Evolutionary conservation across 2,888 invertebrate species (phyloP).

Genomic region (Chymomyza amoena): DNA sequence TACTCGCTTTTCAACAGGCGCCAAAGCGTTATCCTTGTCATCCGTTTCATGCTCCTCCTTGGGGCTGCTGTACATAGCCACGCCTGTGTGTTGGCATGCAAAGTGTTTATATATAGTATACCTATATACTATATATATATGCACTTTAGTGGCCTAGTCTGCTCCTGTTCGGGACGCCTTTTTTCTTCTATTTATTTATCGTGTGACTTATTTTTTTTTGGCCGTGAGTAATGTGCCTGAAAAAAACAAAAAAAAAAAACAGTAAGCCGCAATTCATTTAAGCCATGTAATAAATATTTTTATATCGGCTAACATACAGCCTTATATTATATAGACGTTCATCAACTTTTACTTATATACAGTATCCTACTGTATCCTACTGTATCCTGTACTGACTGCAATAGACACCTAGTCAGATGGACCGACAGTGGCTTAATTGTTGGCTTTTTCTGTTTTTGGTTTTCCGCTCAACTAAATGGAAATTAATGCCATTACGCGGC

Average conservation of each 20-base stretch:
- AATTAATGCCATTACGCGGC: neutral
- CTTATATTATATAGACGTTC: constrained; percentile 1
- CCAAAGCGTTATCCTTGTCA: neutral
- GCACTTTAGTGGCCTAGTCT: neutral
- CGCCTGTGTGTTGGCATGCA: neutral
- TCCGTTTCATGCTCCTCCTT: neutral
- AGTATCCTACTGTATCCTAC: neutral
- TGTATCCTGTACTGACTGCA: constrained; percentile 1
- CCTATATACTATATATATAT: neutral
- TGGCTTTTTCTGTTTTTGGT: neutral
- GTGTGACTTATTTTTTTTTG: neutral
- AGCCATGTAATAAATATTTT: constrained; percentile 5
- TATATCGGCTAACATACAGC: neutral
- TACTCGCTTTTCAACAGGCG: neutral
- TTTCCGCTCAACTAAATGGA: constrained; percentile 1
- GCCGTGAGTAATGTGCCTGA: constrained; percentile 1
- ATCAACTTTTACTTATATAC: constrained; percentile 7
- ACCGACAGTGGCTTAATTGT: neutral
- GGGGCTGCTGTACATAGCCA: neutral
- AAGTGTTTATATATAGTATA: neutral
- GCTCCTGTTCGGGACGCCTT: neutral
- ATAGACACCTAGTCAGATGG: neutral
- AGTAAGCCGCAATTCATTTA: neutral
- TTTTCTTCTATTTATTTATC: neutral
- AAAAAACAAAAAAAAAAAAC: neutral